Evolutionary conservation across 2,888 invertebrate species (phyloP).

Genomic region (Eledona agricola): DNA sequence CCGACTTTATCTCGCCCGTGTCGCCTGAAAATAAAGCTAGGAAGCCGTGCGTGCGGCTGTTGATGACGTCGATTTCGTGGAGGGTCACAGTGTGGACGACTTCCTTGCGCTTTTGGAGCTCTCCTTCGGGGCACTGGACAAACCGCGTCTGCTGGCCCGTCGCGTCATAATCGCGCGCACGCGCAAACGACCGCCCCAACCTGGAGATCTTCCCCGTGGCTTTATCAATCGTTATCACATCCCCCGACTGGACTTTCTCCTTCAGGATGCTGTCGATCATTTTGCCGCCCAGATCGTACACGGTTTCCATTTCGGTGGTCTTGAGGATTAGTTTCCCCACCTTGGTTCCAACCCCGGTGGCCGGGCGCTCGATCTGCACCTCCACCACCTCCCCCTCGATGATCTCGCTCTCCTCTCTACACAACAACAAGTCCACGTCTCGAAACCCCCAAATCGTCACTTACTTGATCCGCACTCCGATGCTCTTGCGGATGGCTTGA

Average conservation of each 20-base stretch:
- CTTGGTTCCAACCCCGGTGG: slow-evolving; percentile 86
- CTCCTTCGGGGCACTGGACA: slow-evolving; percentile 98
- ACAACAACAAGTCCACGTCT: too few species aligned
- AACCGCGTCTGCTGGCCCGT: slow-evolving; percentile 85
- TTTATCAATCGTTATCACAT: slow-evolving; percentile 98
- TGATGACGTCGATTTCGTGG: slow-evolving; percentile 99
- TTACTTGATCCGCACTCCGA: slow-evolving; percentile 80
- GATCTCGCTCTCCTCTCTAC: slow-evolving; percentile 98
- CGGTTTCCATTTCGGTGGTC: slow-evolving; percentile 99
- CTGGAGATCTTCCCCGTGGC: slow-evolving; percentile 74
- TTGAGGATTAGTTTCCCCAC: slow-evolving; percentile 95
- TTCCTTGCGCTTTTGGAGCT: slow-evolving; percentile 97
- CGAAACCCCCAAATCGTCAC: slow-evolving; percentile 3
- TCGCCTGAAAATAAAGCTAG: slow-evolving; percentile 98
- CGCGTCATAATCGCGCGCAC: slow-evolving; percentile 97
- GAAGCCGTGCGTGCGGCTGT: slow-evolving; percentile 97
- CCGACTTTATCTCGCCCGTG: slow-evolving; percentile 98
- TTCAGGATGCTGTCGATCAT: slow-evolving; percentile 97
- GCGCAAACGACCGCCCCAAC: slow-evolving; percentile 92
- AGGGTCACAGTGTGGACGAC: slow-evolving; percentile 97
- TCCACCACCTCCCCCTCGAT: slow-evolving; percentile 99
- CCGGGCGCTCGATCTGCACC: slow-evolving; percentile 94
- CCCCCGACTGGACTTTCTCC: slow-evolving; percentile 95
- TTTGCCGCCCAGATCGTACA: slow-evolving; percentile 97
- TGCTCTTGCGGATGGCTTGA: slow-evolving; percentile 96